Conservation (phyloP, 2,888 invertebrate genomes). For the Clunio marinus region DNA sequence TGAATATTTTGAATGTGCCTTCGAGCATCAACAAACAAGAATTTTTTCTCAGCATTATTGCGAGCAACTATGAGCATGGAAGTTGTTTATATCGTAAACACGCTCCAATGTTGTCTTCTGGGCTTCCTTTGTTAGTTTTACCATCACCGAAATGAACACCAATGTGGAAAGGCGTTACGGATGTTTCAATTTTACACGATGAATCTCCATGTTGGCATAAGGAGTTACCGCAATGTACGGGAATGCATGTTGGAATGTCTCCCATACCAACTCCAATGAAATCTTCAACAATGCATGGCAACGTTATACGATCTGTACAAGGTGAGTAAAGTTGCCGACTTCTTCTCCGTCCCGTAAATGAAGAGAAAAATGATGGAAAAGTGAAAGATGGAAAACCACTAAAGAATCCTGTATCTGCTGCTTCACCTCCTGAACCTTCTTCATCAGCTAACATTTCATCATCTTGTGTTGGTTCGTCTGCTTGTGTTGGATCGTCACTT, state of each 20-base stretch:
- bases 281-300: constrained; percentile 81
- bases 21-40: too few species aligned
- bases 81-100: constrained; percentile 70
- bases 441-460: constrained; percentile 43
- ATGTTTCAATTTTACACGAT: constrained; percentile 64
- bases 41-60: too few species aligned
- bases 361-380: constrained; percentile 39
- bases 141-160: constrained; percentile 73
- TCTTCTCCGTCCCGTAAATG: constrained; percentile 41
- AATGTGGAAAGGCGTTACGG: constrained; percentile 71
- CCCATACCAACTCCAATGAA: constrained; percentile 65
- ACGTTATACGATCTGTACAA: constrained; percentile 69
- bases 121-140: constrained; percentile 57
- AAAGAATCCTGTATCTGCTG: constrained; percentile 50
- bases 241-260: constrained; percentile 60
- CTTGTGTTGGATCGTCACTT: constrained; percentile 32
- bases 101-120: constrained; percentile 79
- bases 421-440: constrained; percentile 56
- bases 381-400: constrained; percentile 21
- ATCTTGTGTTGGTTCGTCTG: constrained; percentile 45
- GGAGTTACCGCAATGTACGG: constrained; percentile 71
- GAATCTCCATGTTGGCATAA: constrained; percentile 59
- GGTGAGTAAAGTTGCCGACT: constrained; percentile 46
- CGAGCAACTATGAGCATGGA: constrained; percentile 55
- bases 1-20: too few species aligned